phyloP scores from a whole-genome alignment of 2,888 invertebrate species.

The Pandemis heparana region DNA sequence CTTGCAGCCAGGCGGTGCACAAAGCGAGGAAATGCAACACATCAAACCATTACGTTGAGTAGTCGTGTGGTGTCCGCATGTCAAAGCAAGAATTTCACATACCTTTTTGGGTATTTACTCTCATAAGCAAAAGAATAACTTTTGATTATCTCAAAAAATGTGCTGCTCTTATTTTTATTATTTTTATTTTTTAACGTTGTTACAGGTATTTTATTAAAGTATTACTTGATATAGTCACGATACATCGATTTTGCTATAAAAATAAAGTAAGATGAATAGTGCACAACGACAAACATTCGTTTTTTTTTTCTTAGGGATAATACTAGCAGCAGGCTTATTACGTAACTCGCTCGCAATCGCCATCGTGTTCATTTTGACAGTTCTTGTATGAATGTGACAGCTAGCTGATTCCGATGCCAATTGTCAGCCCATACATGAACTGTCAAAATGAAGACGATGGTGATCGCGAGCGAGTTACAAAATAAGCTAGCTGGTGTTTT shows the following conservation, averaged over 20 bases:
- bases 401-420: too few species aligned
- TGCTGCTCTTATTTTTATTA: neutral
- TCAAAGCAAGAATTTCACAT: constrained; percentile 30
- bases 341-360: too few species aligned
- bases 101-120: neutral
- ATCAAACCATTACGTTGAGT: constrained; percentile 64
- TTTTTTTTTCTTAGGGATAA: neutral
- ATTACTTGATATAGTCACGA: neutral
- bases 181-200: neutral
- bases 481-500: too few species aligned
- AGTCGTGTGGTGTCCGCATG: constrained; percentile 53
- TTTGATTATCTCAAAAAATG: neutral
- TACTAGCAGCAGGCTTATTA: too few species aligned
- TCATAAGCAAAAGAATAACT: neutral
- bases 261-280: neutral
- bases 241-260: neutral
- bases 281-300: neutral
- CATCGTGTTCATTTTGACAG: too few species aligned
- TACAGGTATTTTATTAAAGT: neutral
- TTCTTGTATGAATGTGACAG: too few species aligned
- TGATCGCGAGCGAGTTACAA: too few species aligned
- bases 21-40: constrained; percentile 72
- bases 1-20: constrained; percentile 66
- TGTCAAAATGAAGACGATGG: too few species aligned
- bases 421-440: too few species aligned